Evolutionary conservation across 2,888 invertebrate species (phyloP).

Genomic region (Sinelater perroti): DNA sequence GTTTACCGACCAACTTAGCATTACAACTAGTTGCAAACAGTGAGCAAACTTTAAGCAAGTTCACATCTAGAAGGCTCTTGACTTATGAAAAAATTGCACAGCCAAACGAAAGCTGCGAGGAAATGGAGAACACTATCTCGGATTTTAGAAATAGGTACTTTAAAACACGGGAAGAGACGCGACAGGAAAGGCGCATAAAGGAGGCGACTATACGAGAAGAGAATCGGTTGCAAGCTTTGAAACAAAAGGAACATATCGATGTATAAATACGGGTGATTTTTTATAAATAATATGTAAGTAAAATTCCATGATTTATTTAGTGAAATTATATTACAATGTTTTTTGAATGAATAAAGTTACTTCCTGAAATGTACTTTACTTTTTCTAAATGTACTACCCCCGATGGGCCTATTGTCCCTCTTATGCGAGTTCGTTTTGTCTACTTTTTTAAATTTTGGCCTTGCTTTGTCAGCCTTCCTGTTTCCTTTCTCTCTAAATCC

Average conservation of each 20-base stretch:
- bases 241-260: conserved; percentile 7
- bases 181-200: conserved; percentile 64
- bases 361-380: no score
- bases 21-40: conserved; percentile 82
- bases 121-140: conserved; percentile 58
- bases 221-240: conserved; percentile 49
- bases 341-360: no score
- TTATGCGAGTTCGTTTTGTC: conserved; percentile 52
- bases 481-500: not conserved
- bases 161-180: conserved; percentile 70
- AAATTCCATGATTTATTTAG: no score
- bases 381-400: conserved; percentile 38
- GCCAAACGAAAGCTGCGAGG: conserved; percentile 54
- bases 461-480: conserved; percentile 5
- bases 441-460: no score
- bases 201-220: conserved; percentile 47
- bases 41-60: conserved; percentile 85
- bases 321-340: no score
- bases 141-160: conserved; percentile 77
- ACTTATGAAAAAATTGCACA: conserved; percentile 83
- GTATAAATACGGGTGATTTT: no score
- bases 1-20: conserved; percentile 83
- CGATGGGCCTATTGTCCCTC: conserved; percentile 53
- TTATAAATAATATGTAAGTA: no score
- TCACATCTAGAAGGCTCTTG: conserved; percentile 83